Conservation (phyloP, 1,140 invertebrate species). For the Patella vulgata region DNA sequence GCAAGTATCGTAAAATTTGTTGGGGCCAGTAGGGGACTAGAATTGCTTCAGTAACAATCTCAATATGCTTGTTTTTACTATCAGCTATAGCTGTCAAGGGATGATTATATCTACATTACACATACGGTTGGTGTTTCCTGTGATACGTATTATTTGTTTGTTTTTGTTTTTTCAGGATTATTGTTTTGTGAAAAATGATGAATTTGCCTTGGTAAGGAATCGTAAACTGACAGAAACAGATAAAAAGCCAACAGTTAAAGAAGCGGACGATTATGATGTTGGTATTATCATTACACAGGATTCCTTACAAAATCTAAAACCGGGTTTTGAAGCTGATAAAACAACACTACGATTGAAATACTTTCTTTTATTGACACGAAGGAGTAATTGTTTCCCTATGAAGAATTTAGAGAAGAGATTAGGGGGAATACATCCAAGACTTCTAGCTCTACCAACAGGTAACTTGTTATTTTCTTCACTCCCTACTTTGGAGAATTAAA, state of each 20-base stretch:
- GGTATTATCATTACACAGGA: constrained; percentile 75
- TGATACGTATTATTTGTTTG: no score
- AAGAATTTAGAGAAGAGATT: constrained; percentile 72
- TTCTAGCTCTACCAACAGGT: no score
- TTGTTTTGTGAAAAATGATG: constrained; percentile 35
- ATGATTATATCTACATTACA: no score
- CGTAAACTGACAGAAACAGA: constrained; percentile 23
- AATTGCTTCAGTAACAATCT: no score
- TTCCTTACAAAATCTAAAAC: constrained; percentile 7
- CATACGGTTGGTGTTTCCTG: no score
- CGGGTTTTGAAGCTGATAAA: constrained; percentile 39
- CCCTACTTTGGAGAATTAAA: no score
- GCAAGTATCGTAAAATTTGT: no score
- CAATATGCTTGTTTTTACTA: no score
- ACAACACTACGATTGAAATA: constrained; percentile 74
- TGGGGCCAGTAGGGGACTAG: no score
- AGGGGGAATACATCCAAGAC: constrained; percentile 60
- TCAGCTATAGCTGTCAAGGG: no score
- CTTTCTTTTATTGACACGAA: constrained; percentile 79
- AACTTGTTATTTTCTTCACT: no score
- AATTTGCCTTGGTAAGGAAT: constrained; percentile 52
- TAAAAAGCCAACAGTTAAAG: constrained; percentile 1
- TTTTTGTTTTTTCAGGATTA: constrained; percentile 36
- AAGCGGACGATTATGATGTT: constrained; percentile 74
- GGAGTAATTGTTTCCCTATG: constrained; percentile 78